Base-by-base conservation (phyloP, 2,797 vertebrate species). In the Phyllotis vaccarum region DNA sequence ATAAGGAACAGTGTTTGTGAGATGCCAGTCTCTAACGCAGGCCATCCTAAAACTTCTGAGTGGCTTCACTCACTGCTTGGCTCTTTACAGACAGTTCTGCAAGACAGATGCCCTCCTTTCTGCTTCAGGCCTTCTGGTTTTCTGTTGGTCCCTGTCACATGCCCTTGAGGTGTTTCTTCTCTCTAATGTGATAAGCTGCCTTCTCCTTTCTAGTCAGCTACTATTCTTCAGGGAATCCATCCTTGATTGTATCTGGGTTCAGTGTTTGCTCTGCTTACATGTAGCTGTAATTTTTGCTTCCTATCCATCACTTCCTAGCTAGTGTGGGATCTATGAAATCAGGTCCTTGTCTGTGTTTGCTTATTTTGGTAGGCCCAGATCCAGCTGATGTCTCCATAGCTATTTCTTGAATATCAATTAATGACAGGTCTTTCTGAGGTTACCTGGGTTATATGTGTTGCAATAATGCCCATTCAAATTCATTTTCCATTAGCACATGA, bases 371-470 rank as follows among this genome's bases (percentile, higher is more conserved):
- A 49, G n/a, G 43, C 27, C 1, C 27, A 80, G 17, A 86, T 43
- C 6, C 37, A 12, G 3, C n/a, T 62, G 58, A 34, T 87, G 37
- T n/a, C 34, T 58, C 37, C 6, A 5, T 19, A 58, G 80, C 34
- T 88, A 22, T 75, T 91, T 93, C 31, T 90, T 74, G 27, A 79
- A 70, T 6, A 78, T 46, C 92, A 82, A 82, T 34, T 24, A 40
- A 56, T 31, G 40, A 19, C 16, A 46, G 3, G n/a, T 34, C n/a
- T 78, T 56, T n/a, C 43, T 64, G 82, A 70, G 58, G 31, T 76
- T 46, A 31, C 89, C 17, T 34, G 34, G 37, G 34, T 37, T 68
- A 66, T 17, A 49, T 1, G 7, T 31, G 34, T 66, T 86, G 34
- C 34, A 68, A 40, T 68, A 40, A 54, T 85, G 21, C 68, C 13